These are phyloP conservation scores for Pelagia noctiluca DNA, from an alignment of 30 jellyfish, hydroid and myxozoan genomes.

Conservation along the genomic window DNA sequence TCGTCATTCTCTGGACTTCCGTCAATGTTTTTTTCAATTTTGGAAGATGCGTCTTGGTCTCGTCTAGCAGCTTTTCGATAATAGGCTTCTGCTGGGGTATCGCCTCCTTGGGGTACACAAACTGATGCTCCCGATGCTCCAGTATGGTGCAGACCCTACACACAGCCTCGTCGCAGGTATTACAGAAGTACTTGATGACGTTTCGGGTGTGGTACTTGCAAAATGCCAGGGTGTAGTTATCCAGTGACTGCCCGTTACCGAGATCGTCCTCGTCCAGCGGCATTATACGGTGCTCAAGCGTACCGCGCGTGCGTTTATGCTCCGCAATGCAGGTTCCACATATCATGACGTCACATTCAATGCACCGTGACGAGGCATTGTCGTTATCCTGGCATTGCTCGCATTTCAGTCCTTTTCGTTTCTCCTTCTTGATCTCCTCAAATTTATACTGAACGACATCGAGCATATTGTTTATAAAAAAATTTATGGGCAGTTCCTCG, in stretches of 20 bases:
- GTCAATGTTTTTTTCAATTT: conserved; percentile 65
- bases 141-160: conserved; percentile 97
- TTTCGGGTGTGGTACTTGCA: conserved; percentile 94
- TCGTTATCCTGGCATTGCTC: conserved; percentile 96
- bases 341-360: conserved; percentile 87
- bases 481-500: conserved; percentile 76
- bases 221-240: conserved; percentile 90
- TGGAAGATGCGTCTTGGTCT: conserved; percentile 82
- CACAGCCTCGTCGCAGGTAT: conserved; percentile 97
- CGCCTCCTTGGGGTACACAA: conserved; percentile 97
- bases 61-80: conserved; percentile 81
- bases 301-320: conserved; percentile 85
- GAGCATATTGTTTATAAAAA: conserved; percentile 87
- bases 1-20: conserved; percentile 83
- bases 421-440: conserved; percentile 90
- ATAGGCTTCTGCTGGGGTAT: conserved; percentile 91
- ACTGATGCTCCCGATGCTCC: conserved; percentile 98
- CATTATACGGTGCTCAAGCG: conserved; percentile 88
- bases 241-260: conserved; percentile 83
- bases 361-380: conserved; percentile 83
- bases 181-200: conserved; percentile 95
- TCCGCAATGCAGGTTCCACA: conserved; percentile 96
- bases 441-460: conserved; percentile 81
- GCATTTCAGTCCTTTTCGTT: conserved; percentile 83
- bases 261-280: conserved; percentile 78